These are phyloP conservation scores for Botia almorhae DNA, from an alignment of 2,797 vertebrate species.

Conservation along the genomic window DNA sequence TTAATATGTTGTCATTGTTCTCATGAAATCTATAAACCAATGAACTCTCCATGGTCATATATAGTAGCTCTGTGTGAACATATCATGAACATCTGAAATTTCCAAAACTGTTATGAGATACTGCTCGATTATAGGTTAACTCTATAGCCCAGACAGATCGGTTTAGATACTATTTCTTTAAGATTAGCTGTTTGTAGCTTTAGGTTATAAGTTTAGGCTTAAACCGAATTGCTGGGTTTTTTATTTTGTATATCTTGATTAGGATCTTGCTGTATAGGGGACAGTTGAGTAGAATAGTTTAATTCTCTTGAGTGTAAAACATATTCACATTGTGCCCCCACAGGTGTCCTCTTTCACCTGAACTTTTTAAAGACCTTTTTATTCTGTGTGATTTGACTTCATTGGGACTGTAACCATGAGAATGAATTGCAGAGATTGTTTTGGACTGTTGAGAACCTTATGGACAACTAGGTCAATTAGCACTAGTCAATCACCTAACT, in stretches of 20 bases:
- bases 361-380: conserved; percentile 10
- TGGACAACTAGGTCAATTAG: conserved; percentile 17
- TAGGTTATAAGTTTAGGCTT: background rate
- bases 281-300: background rate
- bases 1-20: conserved; percentile 35
- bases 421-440: conserved; percentile 31
- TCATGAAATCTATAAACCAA: conserved; percentile 21
- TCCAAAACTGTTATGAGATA: background rate
- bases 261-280: background rate
- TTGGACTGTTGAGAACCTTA: background rate
- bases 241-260: conserved; percentile 14
- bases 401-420: conserved; percentile 23
- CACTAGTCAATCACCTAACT: conserved; percentile 15
- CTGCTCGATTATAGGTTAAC: background rate
- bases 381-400: conserved; percentile 22
- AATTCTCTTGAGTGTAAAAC: background rate
- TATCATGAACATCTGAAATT: conserved; percentile 4
- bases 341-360: conserved; percentile 1
- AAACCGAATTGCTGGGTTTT: conserved; percentile 1
- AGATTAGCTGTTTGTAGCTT: background rate
- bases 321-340: conserved; percentile 17
- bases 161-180: conserved; percentile 9
- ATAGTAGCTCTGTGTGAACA: background rate
- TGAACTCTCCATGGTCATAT: conserved; percentile 29
- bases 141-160: background rate